These are phyloP conservation scores for Xestia xanthographa DNA, from an alignment of 2,888 invertebrate genomes.

Conservation along the genomic window DNA sequence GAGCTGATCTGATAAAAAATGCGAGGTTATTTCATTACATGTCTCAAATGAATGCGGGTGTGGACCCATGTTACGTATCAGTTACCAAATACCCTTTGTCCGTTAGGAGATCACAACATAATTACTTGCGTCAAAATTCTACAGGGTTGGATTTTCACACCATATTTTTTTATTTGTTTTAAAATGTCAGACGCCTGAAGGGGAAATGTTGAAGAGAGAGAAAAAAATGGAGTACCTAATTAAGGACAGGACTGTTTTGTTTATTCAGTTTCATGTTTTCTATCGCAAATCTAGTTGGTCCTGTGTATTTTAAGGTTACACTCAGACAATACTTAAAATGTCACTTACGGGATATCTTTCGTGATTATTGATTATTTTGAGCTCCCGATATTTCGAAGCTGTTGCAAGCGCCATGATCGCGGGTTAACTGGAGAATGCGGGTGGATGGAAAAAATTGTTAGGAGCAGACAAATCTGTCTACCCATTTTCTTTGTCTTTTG, in stretches of 20 bases:
- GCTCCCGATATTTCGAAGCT: too few species aligned
- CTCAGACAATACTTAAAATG: too few species aligned
- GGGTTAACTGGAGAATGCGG: too few species aligned
- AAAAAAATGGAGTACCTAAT: neutral
- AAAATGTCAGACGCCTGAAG: neutral
- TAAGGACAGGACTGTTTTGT: neutral
- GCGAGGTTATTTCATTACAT: slow-evolving; percentile 49
- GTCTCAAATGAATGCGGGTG: slow-evolving; percentile 61
- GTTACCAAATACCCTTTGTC: slow-evolving; percentile 66
- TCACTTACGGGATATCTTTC: too few species aligned
- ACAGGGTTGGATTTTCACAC: slow-evolving; percentile 25
- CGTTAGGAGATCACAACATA: slow-evolving; percentile 40
- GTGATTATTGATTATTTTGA: too few species aligned
- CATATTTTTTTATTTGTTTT: slow-evolving; percentile 19
- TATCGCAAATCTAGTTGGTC: neutral
- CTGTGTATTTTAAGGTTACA: slow-evolving; percentile 2
- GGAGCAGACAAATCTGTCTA: too few species aligned
- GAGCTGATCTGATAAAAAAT: slow-evolving; percentile 43
- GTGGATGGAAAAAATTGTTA: too few species aligned
- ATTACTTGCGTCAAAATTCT: slow-evolving; percentile 51
- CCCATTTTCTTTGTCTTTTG: too few species aligned
- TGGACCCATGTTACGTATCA: slow-evolving; percentile 71
- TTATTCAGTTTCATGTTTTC: neutral
- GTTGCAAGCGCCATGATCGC: too few species aligned
- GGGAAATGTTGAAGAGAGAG: neutral